These are phyloP conservation scores for Aphelenchoides avenae DNA, from an alignment of 1,140 invertebrate species.

Conservation along the genomic window DNA sequence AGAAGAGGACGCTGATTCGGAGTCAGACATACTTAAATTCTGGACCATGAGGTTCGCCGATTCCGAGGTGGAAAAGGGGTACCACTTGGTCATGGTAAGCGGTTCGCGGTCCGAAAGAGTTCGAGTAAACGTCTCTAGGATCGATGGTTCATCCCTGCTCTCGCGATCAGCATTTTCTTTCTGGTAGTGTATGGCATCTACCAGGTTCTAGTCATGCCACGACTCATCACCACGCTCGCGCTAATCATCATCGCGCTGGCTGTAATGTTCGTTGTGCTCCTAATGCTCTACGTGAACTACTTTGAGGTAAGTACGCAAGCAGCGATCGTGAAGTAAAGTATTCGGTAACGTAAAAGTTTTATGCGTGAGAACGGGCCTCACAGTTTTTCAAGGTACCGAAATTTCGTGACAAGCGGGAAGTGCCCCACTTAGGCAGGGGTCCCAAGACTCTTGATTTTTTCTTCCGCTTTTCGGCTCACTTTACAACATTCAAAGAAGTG, in stretches of 20 bases:
- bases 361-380: too few relatives aligned
- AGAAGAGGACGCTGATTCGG: constrained; percentile 9
- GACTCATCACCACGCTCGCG: constrained; percentile 44
- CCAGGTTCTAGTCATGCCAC: constrained; percentile 41
- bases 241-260: constrained; percentile 45
- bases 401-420: not conserved
- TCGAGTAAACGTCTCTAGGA: too few relatives aligned
- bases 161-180: constrained; percentile 55
- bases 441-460: too few relatives aligned
- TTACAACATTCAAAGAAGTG: too few relatives aligned
- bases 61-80: constrained; percentile 29
- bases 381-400: too few relatives aligned
- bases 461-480: too few relatives aligned
- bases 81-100: too few relatives aligned
- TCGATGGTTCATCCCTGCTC: constrained; percentile 58
- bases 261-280: constrained; percentile 53
- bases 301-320: constrained; percentile 52
- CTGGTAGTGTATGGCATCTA: constrained; percentile 52
- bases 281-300: constrained; percentile 53
- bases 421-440: too few relatives aligned
- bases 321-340: too few relatives aligned
- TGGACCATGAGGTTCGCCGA: constrained; percentile 38
- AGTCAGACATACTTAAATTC: constrained; percentile 22
- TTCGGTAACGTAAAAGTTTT: too few relatives aligned
- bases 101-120: too few relatives aligned